Conservation (phyloP, 2,113 vertebrate species). For the Mungos mungo region DNA sequence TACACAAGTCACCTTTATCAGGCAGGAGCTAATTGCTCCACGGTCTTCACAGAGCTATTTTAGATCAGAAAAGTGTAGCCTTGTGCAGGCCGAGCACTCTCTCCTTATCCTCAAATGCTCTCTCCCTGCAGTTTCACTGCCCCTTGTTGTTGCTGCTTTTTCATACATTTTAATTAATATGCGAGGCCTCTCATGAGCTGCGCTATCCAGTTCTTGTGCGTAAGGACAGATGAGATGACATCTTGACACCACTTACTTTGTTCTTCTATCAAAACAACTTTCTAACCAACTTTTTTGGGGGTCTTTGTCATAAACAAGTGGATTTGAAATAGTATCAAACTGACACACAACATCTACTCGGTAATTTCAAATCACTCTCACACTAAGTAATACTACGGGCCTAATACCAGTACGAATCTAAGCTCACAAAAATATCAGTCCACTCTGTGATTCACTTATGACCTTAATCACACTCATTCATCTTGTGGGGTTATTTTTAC, state of each 20-base stretch:
- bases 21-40: background rate
- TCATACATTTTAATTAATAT: background rate
- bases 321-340: background rate
- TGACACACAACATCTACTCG: background rate
- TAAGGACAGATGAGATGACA: background rate
- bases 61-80: background rate
- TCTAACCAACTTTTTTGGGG: background rate
- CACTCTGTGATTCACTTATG: background rate
- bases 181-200: background rate
- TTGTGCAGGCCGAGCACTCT: background rate
- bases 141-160: background rate
- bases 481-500: background rate
- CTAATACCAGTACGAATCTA: background rate
- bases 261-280: background rate
- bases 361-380: background rate
- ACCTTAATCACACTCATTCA: background rate
- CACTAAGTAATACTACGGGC: background rate
- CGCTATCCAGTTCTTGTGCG: background rate
- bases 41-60: background rate
- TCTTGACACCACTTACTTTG: background rate
- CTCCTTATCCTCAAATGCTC: background rate
- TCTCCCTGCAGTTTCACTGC: background rate
- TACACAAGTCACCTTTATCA: background rate
- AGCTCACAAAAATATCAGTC: background rate
- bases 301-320: background rate